A percentile compares a stretch with the other conserved stretches of the same genome.
phyloP scores from a whole-genome alignment of 2,113 vertebrate genomes.

The Lophura nycthemera region DNA sequence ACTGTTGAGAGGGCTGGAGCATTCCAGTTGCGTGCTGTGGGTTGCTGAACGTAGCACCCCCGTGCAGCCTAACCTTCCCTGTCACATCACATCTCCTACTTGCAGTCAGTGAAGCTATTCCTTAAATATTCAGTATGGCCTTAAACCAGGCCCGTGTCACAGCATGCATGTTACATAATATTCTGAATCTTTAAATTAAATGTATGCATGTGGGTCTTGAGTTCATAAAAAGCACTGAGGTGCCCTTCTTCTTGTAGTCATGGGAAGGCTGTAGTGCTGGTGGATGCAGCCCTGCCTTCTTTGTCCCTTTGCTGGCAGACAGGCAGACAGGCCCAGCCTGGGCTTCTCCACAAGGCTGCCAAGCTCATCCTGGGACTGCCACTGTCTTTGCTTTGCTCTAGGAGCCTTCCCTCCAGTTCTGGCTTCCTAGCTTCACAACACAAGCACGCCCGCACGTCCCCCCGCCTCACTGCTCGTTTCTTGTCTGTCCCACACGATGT shows the following conservation, averaged over 20 bases:
- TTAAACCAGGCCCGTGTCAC: slow-evolving; percentile 19
- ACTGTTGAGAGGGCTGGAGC: neutral
- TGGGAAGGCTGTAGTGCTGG: neutral
- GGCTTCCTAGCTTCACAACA: neutral
- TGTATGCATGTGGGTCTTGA: neutral
- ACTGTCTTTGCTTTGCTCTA: neutral
- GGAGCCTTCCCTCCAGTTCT: neutral
- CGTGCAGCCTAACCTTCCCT: neutral
- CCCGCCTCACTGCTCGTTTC: neutral
- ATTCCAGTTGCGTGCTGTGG: neutral
- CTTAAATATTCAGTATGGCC: slow-evolving; percentile 48
- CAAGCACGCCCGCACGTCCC: neutral
- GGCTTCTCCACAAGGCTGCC: neutral
- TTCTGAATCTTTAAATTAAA: slow-evolving; percentile 9
- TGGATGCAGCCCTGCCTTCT: rapidly evolving
- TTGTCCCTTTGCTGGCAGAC: neutral
- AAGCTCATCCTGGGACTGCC: neutral
- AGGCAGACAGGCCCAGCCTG: rapidly evolving
- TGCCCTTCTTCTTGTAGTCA: rapidly evolving
- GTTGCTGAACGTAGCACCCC: neutral
- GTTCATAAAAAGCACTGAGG: rapidly evolving
- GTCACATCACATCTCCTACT: slow-evolving; percentile 52
- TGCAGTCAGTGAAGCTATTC: slow-evolving; percentile 23
- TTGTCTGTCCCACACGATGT: neutral
- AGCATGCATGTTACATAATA: neutral